phyloP scores from a whole-genome alignment of 1,140 invertebrate genomes.

The Sinonovacula constricta region DNA sequence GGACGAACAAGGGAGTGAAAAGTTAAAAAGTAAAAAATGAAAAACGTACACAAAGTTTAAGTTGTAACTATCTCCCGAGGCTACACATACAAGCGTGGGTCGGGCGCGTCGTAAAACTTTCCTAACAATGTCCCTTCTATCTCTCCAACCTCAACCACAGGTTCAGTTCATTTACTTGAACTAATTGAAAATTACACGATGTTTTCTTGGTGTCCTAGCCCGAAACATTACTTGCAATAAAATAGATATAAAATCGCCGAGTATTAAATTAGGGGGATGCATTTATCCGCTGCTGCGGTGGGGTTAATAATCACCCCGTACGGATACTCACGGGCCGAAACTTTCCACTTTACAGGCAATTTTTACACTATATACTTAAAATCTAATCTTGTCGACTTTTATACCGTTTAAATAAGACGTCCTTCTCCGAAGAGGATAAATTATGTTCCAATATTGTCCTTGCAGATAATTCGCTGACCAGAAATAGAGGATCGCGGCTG shows the following conservation, averaged over 20 bases:
- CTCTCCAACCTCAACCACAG: too few species aligned
- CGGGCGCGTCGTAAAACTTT: too few species aligned
- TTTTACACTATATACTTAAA: conserved; percentile 38
- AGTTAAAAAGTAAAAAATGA: too few species aligned
- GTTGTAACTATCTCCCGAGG: too few species aligned
- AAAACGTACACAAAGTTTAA: too few species aligned
- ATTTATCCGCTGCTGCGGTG: conserved; percentile 7
- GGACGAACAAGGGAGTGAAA: too few species aligned
- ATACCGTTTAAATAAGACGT: conserved; percentile 54
- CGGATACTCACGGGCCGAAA: conserved; percentile 12
- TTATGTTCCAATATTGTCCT: conserved; percentile 26
- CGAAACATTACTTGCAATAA: conserved; percentile 36
- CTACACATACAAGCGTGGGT: too few species aligned
- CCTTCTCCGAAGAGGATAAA: conserved; percentile 38
- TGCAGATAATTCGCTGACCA: conserved; percentile 28
- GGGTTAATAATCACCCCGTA: conserved; percentile 17
- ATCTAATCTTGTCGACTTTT: conserved; percentile 33
- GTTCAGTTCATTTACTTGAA: neutral
- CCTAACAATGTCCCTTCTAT: too few species aligned
- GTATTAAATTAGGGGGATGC: conserved; percentile 43
- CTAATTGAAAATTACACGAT: conserved; percentile 52
- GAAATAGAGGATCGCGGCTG: conserved; percentile 14
- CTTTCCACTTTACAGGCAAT: conserved; percentile 18
- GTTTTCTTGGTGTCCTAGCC: conserved; percentile 5
- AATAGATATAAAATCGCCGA: conserved; percentile 38